A percentile compares a stretch with the other conserved stretches of the same genome.
Evolutionary conservation across 2,113 vertebrate genomes (phyloP).

Genomic region (Calyptomena viridis): DNA sequence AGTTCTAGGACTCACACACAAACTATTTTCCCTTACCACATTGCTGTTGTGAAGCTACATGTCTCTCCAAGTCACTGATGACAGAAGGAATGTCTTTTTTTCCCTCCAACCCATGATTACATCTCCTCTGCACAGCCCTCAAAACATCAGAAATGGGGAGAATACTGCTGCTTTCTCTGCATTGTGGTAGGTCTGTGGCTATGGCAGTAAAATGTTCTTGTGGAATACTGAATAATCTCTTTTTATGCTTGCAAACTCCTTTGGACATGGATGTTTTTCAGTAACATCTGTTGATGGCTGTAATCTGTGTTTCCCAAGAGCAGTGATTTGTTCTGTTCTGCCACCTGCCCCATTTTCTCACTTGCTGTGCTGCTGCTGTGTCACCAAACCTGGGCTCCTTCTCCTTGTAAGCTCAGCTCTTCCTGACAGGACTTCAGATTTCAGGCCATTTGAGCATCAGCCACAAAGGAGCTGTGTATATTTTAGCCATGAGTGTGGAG

Average conservation of each 20-base stretch:
- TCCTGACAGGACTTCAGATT: accelerated
- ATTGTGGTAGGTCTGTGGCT: neutral
- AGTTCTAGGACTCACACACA: neutral
- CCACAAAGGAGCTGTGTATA: accelerated
- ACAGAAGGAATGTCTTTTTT: neutral
- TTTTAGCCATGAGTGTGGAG: neutral
- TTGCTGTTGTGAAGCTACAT: neutral
- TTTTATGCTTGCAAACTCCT: neutral
- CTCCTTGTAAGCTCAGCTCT: neutral
- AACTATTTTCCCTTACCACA: neutral
- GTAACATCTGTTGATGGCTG: neutral
- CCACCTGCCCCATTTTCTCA: neutral
- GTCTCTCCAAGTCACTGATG: neutral
- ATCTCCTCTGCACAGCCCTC: neutral
- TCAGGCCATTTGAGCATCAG: neutral
- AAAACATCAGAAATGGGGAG: neutral
- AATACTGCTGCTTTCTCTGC: neutral
- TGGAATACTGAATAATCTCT: neutral
- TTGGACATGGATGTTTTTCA: neutral
- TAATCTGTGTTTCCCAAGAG: neutral
- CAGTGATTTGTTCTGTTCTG: neutral
- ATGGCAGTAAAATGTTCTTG: neutral
- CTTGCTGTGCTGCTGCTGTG: neutral
- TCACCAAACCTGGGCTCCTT: neutral
- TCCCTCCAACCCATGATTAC: neutral